Percentiles rank a stretch among this genome's conserved stretches.
These are phyloP conservation scores for Drusus annulatus DNA, from an alignment of 1,140 invertebrate species.

Conservation along the genomic window DNA sequence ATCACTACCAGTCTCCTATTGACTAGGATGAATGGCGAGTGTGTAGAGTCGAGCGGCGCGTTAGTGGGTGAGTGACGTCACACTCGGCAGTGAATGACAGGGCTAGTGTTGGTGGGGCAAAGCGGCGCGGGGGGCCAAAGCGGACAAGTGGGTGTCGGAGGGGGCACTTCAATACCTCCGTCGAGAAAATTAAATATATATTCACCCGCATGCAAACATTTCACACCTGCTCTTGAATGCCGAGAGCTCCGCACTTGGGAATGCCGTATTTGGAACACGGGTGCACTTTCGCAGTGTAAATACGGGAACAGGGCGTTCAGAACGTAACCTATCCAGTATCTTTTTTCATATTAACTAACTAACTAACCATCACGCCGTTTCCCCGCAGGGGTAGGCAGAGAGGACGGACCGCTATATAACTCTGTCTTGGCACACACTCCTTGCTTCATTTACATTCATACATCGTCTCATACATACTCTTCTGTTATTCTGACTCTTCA, in stretches of 20 bases:
- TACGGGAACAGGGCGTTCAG: slow-evolving; percentile 4
- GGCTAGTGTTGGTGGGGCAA: not conserved
- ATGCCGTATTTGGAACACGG: slow-evolving; percentile 14
- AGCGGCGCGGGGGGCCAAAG: not conserved
- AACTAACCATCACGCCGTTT: no score
- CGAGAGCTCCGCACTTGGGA: slow-evolving; percentile 2
- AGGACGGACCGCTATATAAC: no score
- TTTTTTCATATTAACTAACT: no score
- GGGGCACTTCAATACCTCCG: slow-evolving; percentile 12
- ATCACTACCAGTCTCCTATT: no score
- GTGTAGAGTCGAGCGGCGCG: not conserved
- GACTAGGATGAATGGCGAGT: slow-evolving; percentile 1
- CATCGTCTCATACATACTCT: no score
- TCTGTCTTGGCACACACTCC: no score
- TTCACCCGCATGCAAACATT: slow-evolving; percentile 53
- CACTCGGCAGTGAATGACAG: no score
- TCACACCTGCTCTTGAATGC: slow-evolving; percentile 36
- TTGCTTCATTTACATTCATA: no score
- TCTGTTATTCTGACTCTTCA: no score
- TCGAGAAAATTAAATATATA: slow-evolving; percentile 55
- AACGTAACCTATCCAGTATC: not conserved
- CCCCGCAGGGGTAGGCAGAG: no score
- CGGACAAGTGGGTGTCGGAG: not conserved
- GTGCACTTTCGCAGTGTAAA: slow-evolving; percentile 5
- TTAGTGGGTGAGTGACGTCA: no score